Base-by-base conservation (phyloP, 2,797 vertebrate species). In the Platalea minor region DNA sequence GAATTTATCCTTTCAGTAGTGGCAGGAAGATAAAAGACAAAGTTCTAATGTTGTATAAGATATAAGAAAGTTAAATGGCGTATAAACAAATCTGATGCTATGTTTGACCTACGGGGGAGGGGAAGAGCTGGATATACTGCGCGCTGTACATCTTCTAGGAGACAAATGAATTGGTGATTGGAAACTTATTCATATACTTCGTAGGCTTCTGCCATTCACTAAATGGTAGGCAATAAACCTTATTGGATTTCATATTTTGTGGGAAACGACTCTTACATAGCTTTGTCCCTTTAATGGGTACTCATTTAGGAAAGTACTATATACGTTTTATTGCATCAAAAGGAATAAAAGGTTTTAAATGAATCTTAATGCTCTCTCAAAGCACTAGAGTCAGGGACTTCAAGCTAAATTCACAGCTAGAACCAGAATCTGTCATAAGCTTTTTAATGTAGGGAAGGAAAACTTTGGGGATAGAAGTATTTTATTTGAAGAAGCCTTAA, bases 211-310 rank as follows among this genome's bases (percentile, higher is more conserved):
- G 84, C 53, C 94, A 93, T 96, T 97, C 85, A 85, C 87, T 88
- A 80, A 92, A 96, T 69, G 84, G 64, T 83, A 92, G 61, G 84
- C 88, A 95, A 97, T 98, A 97, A 96, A 96, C 95, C 93, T 96
- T 93, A 96, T 7, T 96, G 85, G 94, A 97, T 97, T 97, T 97
- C 90, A 88, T 94, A 83, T 82, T 96, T 97, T 88, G 79, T 91
- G 74, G 91, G 85, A 98, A 98, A 96, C 45, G 5, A 60, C 68
- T 72, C 96, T 96, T 96, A 96, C 97, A 96, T 91, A 91, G 83
- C 87, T 83, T 89, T 94, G 78, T 85, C 91, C 78, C 67, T 83
- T 96, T 94, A 97, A 98, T 96, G 87, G 94, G 63, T 89, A 77
- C 93, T 96, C 93, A 89, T 94, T 96, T 96, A 89, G 61, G 46